Evolutionary conservation across 1,140 invertebrate species (phyloP).

Genomic region (Homalodisca vitripennis): DNA sequence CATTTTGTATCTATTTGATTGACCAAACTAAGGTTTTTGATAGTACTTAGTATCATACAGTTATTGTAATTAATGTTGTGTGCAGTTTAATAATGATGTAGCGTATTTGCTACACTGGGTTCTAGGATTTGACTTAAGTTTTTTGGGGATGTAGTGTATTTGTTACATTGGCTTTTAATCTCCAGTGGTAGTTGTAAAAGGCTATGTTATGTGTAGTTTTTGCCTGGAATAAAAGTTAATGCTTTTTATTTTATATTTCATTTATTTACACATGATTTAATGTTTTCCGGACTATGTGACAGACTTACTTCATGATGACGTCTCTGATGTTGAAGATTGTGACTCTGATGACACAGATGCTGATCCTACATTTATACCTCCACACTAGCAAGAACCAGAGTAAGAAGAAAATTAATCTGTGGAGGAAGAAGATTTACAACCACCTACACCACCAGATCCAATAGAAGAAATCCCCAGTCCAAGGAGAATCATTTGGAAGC

Average conservation of each 20-base stretch:
- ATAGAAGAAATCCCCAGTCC: too few species aligned
- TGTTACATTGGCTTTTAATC: neutral
- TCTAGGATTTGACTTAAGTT: neutral
- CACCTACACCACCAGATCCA: neutral
- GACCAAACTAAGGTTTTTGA: neutral
- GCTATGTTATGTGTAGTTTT: too few species aligned
- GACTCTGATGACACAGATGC: neutral
- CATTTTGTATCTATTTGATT: neutral
- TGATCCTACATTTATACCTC: neutral
- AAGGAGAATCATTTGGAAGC: conserved; percentile 5
- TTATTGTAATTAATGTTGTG: too few species aligned
- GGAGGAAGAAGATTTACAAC: neutral
- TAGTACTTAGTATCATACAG: neutral
- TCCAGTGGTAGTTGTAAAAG: too few species aligned
- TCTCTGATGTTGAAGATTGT: neutral
- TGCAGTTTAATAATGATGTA: too few species aligned
- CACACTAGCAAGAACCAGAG: neutral
- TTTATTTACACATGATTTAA: too few species aligned
- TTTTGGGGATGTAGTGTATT: neutral
- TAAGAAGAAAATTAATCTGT: neutral
- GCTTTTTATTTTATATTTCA: too few species aligned
- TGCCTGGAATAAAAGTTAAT: too few species aligned
- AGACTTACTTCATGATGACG: neutral
- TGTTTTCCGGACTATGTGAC: neutral
- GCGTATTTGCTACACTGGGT: neutral